These are phyloP conservation scores for Halcyon senegalensis DNA, from an alignment of 2,113 vertebrate species.

Conservation along the genomic window DNA sequence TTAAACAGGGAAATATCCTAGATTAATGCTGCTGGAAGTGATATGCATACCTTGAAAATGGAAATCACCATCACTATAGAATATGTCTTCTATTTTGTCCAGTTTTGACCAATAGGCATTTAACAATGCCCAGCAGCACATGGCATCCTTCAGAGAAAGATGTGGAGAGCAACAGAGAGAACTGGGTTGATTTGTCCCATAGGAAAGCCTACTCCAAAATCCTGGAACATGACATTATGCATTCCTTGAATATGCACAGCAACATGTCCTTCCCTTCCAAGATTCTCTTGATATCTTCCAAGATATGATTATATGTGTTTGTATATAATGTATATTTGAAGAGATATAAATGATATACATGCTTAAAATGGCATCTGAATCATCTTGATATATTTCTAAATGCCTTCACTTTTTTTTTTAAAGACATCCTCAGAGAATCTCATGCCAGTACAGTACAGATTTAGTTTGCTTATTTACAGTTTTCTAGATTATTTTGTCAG, in stretches of 20 bases:
- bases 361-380: neutral
- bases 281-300: neutral
- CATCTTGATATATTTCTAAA: slow-evolving; percentile 1
- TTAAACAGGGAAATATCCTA: neutral
- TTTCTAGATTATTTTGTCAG: slow-evolving; percentile 44
- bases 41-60: neutral
- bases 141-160: neutral
- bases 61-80: neutral
- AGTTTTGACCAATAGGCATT: neutral
- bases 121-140: neutral
- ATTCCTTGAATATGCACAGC: neutral
- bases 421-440: neutral
- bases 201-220: neutral
- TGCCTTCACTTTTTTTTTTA: neutral
- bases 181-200: neutral
- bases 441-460: neutral
- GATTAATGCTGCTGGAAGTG: neutral
- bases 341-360: neutral
- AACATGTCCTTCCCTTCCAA: neutral
- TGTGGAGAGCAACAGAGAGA: neutral
- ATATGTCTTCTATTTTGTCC: neutral
- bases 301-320: neutral
- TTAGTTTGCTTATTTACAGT: slow-evolving; percentile 44
- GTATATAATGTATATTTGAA: neutral
- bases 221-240: neutral